Base-by-base conservation (phyloP, 1,140 invertebrate species). In the Chrysopa pallens region DNA sequence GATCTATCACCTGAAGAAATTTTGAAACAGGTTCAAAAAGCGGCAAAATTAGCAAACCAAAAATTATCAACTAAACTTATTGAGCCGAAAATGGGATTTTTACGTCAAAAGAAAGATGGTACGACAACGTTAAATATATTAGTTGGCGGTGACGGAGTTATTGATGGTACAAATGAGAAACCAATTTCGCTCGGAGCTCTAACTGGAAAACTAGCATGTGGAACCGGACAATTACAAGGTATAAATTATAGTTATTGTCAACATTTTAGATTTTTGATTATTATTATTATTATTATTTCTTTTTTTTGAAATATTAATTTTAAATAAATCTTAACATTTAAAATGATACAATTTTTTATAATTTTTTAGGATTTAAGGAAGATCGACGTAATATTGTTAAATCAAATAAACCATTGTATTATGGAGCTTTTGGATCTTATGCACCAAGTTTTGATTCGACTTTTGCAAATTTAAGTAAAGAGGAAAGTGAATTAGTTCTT, bases 401-500 rank as follows among this genome's bases (percentile, higher is more conserved):
- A 59, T 75, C 86, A 56, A 87, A 93, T 1, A 88, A 88, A 57
- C 87, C 91, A 0, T 62, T 95, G 3, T 86, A 90, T 58, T 96
- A 96, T 60, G 93, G 92, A 1, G 80, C 91, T 4, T 98, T 91
- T 67, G 83, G 87, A 31, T 92, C 89, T 2, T 94, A 94, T 67
- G 91, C 91, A 3, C 94, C 94, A 1, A 78, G 78, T 13, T 92
- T 91, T 62, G 93, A 98, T 61, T 93, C 90, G 0, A 91, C 88
- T 2, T 96, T 95, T 68, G 76, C 93, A 1, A 94, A 88, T 54
- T 64, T 98, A 14, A 88, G 78, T 8, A 89, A 93, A 58, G 87
- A 93, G 48, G 93, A 98, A 57, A 84, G 86, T 1, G 89, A 95
- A 54, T 58, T 98, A 45, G 74, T 98, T 1, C 78, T 87, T 52